A percentile compares a stretch with the other conserved stretches of the same genome.
phyloP scores from a whole-genome alignment of 2,888 invertebrate species.

The Drosophila borborema region DNA sequence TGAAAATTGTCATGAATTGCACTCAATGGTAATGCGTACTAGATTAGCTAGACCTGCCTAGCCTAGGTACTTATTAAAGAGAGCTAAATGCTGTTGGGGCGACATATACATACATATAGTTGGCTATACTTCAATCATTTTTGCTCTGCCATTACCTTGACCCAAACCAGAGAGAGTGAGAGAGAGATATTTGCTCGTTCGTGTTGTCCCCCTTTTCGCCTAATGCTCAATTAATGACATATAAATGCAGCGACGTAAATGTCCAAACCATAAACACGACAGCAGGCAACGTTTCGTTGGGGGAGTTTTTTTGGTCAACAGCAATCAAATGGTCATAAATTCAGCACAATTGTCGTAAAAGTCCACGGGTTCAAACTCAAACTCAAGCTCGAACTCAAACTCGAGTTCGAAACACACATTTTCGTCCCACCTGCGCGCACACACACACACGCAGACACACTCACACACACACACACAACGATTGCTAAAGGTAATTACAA shows the following conservation, averaged over 20 bases:
- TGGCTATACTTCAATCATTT: not conserved
- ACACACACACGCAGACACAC: not conserved
- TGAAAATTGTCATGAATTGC: slow-evolving; percentile 23
- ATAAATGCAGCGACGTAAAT: slow-evolving; percentile 41
- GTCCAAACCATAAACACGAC: slow-evolving; percentile 54
- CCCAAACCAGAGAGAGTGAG: not conserved
- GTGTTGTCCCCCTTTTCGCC: not conserved
- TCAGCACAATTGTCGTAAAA: slow-evolving; percentile 53
- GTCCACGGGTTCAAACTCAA: not conserved
- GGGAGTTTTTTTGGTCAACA: slow-evolving; percentile 40
- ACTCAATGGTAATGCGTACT: slow-evolving; percentile 35
- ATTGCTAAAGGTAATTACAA: slow-evolving; percentile 71
- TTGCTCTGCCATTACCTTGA: slow-evolving; percentile 29
- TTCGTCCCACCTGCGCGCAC: not conserved
- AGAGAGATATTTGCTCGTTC: not conserved
- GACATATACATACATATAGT: not conserved
- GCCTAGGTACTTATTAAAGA: not conserved
- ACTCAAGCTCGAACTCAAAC: not conserved
- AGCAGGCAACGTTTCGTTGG: slow-evolving; percentile 14
- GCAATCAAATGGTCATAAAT: slow-evolving; percentile 67
- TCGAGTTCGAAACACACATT: not conserved
- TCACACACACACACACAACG: slow-evolving; percentile 6
- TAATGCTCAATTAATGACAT: slow-evolving; percentile 62
- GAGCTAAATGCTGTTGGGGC: not conserved
- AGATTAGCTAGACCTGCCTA: slow-evolving; percentile 32